A percentile compares a stretch with the other conserved stretches of the same genome.
phyloP scores from a whole-genome alignment of 2,888 invertebrate genomes.

The Corythucha ciliata region DNA sequence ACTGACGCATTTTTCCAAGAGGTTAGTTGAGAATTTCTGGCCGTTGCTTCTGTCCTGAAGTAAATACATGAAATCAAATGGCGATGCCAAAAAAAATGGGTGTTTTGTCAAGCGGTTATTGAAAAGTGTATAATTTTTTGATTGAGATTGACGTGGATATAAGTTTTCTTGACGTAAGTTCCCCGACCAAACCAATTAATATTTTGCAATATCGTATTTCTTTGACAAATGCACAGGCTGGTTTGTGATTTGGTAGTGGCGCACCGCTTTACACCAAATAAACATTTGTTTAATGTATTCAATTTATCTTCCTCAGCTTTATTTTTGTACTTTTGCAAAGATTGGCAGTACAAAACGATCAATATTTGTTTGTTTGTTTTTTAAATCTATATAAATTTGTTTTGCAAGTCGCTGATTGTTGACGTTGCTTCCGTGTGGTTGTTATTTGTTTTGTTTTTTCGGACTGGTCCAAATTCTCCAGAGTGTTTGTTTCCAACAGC shows the following conservation, averaged over 20 bases:
- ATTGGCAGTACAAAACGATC: too few species aligned
- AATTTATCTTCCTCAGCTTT: too few species aligned
- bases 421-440: constrained; percentile 21
- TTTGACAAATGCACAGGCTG: background rate
- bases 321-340: too few species aligned
- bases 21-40: constrained; percentile 33
- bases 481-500: constrained; percentile 43
- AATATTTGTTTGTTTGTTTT: constrained; percentile 7
- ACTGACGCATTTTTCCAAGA: constrained; percentile 84
- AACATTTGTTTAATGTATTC: too few species aligned
- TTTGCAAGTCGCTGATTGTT: constrained; percentile 14
- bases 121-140: constrained; percentile 21
- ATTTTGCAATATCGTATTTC: too few species aligned
- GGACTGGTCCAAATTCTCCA: constrained; percentile 31
- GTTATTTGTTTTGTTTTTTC: constrained; percentile 28
- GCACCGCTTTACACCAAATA: too few species aligned
- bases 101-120: background rate
- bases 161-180: constrained; percentile 34
- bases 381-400: background rate
- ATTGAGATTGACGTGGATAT: constrained; percentile 37
- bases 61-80: background rate
- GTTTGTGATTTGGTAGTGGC: background rate
- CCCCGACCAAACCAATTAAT: too few species aligned
- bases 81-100: background rate
- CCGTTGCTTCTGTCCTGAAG: background rate